Base-by-base conservation (phyloP, 2,888 invertebrate genomes). In the Lissocephala sabroskyi region DNA sequence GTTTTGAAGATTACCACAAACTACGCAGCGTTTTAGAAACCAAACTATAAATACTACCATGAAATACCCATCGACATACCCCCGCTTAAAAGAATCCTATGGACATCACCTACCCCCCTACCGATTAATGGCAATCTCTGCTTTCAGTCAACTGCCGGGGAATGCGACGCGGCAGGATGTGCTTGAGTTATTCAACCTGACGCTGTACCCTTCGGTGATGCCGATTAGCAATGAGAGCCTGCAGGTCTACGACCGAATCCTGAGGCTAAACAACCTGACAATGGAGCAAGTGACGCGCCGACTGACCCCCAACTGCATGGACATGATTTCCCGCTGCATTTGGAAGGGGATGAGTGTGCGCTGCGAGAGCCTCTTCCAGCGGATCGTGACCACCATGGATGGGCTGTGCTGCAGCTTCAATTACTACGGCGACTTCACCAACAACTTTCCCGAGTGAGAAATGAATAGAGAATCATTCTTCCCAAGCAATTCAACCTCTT, bases 381-480 rank as follows among this genome's bases (percentile, higher is more conserved):
- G 82, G 39, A 84, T 88, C 3, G 82, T 86, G 32, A 86, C 87
- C n/a, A n/a, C n/a, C 0, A 74, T 86, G 26, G 84, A 87, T 35
- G 87, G 88, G 6, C 75, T 87, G 2, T 92, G 92, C 62, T 91
- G 91, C 64, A 84, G 88, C 1, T 91, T 91, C 61, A 91, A 91
- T 78, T 90, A 90, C 62, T 88, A 86, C 52, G 89, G 86, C 0
- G 63, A 85, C 1, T 13, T 58, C 0, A 59, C 49, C 1, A 83
- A 82, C 48, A 82, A 79, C 56, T 81, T 81, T 56, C 83, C 84
- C 9, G 51, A 54, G 78, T 82, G 75, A 61, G 65, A 9, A 6
- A 7, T n/a, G n/a, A n/a, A n/a, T n/a, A n/a, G n/a, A n/a, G n/a
- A 1, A 17, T 11, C 3, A 33, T 33, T 33, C 7, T 7, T 23